Conservation (phyloP, 92 coral and sea anemone genomes). For the Porites divaricata region DNA sequence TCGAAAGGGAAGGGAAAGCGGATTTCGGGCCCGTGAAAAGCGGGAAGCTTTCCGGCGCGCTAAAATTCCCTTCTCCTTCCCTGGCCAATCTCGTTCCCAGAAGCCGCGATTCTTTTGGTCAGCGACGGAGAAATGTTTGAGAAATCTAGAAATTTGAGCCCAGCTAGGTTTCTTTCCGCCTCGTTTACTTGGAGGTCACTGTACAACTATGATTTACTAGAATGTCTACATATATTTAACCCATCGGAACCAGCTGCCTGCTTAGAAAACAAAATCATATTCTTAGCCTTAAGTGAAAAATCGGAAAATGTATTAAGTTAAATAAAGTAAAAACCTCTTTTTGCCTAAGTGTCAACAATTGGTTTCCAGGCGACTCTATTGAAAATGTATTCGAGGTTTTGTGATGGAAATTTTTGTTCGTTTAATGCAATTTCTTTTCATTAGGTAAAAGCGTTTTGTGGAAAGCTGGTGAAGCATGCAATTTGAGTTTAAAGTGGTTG, state of each 20-base stretch:
- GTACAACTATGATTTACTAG: too few species aligned
- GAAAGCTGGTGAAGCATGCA: not conserved
- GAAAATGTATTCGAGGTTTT: not conserved
- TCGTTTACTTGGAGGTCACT: too few species aligned
- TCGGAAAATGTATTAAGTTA: not conserved
- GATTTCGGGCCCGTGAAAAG: too few species aligned
- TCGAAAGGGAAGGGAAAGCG: too few species aligned
- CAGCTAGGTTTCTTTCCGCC: too few species aligned
- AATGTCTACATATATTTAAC: too few species aligned
- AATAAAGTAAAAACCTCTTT: not conserved
- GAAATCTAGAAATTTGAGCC: too few species aligned
- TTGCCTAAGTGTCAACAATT: conserved; percentile 19
- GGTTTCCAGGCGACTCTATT: conserved; percentile 20
- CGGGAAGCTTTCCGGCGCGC: too few species aligned
- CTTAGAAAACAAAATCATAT: not conserved
- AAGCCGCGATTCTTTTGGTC: too few species aligned
- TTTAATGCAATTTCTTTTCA: conserved; percentile 5
- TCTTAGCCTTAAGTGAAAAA: not conserved
- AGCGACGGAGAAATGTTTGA: too few species aligned
- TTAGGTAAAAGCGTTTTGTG: conserved; percentile 7
- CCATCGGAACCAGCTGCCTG: not conserved
- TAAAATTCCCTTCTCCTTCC: too few species aligned
- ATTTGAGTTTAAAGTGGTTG: not conserved
- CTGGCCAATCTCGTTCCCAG: too few species aligned
- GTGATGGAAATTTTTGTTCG: conserved; percentile 35